Conservation (phyloP, 2,797 vertebrate species). For the Anguilla obscura region DNA sequence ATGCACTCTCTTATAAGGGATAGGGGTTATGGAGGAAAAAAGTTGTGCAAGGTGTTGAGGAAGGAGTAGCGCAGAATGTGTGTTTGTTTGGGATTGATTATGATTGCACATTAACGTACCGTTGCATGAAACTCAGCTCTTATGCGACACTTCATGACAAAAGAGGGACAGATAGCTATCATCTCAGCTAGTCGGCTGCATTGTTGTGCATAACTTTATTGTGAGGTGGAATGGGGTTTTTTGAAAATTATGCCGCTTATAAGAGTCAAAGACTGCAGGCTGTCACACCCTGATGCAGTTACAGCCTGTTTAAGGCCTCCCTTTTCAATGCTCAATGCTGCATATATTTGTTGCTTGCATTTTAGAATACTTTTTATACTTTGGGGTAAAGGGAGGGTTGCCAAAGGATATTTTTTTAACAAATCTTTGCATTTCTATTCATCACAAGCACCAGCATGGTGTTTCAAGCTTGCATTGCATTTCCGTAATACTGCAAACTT, state of each 20-base stretch:
- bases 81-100: background rate
- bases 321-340: too few relatives aligned
- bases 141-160: background rate
- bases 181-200: background rate
- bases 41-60: background rate
- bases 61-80: background rate
- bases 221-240: background rate
- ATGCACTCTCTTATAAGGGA: background rate
- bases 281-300: background rate
- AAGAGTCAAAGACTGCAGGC: background rate
- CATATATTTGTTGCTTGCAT: too few relatives aligned
- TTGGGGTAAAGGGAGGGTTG: too few relatives aligned
- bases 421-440: too few relatives aligned
- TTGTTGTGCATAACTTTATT: background rate
- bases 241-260: background rate
- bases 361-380: too few relatives aligned
- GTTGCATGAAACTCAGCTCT: background rate
- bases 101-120: background rate
- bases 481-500: too few relatives aligned
- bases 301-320: too few relatives aligned
- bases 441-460: too few relatives aligned
- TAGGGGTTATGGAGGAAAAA: background rate
- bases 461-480: too few relatives aligned
- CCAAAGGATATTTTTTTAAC: too few relatives aligned
- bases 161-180: background rate